Evolutionary conservation across 1,140 invertebrate genomes (phyloP).

Genomic region (Drosophila paulistorum): DNA sequence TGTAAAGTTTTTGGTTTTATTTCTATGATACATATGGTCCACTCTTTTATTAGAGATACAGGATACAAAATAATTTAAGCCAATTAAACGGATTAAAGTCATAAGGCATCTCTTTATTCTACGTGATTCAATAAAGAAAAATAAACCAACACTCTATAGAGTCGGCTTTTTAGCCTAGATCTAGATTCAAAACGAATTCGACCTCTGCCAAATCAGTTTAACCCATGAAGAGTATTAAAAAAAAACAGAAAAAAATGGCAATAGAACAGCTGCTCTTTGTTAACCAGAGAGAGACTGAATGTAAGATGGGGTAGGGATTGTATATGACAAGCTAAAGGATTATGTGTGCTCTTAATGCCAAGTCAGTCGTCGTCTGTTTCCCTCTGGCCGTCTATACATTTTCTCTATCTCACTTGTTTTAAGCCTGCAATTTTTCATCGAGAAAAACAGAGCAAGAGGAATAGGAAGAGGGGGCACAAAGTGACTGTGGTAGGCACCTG

Average conservation of each 20-base stretch:
- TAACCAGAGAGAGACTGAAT: constrained; percentile 4
- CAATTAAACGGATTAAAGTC: no score
- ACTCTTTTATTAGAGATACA: no score
- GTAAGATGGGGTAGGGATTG: constrained; percentile 21
- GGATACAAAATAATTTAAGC: no score
- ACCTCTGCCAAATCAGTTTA: constrained; percentile 6
- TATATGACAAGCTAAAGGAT: constrained; percentile 63
- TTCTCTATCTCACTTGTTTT: constrained; percentile 19
- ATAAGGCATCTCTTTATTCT: no score
- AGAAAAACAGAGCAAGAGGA: constrained; percentile 18
- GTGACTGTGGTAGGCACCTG: constrained; percentile 27
- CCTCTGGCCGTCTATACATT: no score
- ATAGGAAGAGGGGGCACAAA: constrained; percentile 17
- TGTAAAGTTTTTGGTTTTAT: no score
- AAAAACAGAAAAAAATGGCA: background rate
- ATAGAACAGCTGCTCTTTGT: background rate
- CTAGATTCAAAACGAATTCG: background rate
- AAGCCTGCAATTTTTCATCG: constrained; percentile 67
- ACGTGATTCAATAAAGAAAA: no score
- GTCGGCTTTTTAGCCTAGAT: background rate
- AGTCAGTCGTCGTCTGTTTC: constrained; percentile 19
- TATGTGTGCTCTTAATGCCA: constrained; percentile 50
- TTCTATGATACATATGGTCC: no score
- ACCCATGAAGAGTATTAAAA: constrained; percentile 19
- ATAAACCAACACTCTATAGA: no score